Percentiles rank a stretch among this genome's conserved stretches.
These are phyloP conservation scores for Dromas ardeola DNA, from an alignment of 2,113 vertebrate species.

Conservation along the genomic window DNA sequence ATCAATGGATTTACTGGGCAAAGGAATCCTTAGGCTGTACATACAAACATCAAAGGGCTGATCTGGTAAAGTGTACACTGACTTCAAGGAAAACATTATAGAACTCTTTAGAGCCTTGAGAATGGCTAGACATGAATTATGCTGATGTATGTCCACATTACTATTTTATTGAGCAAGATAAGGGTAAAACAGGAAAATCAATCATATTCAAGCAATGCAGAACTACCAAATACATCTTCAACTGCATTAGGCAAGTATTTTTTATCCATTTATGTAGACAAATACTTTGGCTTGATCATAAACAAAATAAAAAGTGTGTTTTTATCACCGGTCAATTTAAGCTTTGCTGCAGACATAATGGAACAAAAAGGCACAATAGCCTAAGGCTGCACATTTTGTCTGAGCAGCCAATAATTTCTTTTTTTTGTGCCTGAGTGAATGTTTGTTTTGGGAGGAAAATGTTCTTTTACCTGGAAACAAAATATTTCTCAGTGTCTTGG, in stretches of 20 bases:
- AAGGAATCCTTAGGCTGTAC: not conserved
- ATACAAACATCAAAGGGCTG: not conserved
- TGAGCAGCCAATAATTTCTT: not conserved
- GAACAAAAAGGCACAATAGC: constrained; percentile 3
- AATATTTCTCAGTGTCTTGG: not conserved
- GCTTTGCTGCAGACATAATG: constrained; percentile 19
- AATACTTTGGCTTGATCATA: constrained; percentile 11
- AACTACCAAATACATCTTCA: constrained; percentile 4
- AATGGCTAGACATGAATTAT: constrained; percentile 28
- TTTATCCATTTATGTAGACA: constrained; percentile 1
- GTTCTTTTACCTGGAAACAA: not conserved
- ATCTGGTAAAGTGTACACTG: not conserved
- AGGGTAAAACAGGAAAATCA: constrained; percentile 30
- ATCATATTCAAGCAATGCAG: constrained; percentile 25
- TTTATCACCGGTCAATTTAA: constrained; percentile 37
- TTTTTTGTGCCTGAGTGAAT: not conserved
- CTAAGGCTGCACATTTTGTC: not conserved
- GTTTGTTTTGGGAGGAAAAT: not conserved
- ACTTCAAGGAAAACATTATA: not conserved
- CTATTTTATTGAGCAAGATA: constrained; percentile 39
- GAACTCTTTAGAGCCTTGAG: not conserved
- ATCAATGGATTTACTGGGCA: not conserved
- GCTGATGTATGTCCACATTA: not conserved
- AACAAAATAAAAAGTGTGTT: constrained; percentile 31
- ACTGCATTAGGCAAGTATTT: not conserved